Base-by-base conservation (phyloP, 1,140 invertebrate species). In the Aphis gossypii region DNA sequence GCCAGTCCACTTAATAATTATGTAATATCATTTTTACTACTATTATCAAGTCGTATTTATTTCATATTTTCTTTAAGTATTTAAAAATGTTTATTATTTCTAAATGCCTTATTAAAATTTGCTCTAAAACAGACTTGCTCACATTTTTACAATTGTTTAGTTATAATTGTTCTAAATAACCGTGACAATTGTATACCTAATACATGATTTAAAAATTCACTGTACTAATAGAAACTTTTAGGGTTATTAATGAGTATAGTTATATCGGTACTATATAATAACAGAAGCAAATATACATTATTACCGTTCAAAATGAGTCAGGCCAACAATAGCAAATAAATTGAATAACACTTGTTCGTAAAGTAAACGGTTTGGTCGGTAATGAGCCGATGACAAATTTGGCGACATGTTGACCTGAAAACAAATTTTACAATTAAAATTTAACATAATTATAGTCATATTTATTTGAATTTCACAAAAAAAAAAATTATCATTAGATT, bases 281-380 rank as follows among this genome's bases (percentile, higher is more conserved):
- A 76, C n/a, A n/a, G 30, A 76, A n/a, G 38, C 1, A 38, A 60
- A 90, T 20, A 46, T 14, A 14, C 5, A 18, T 44, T 44, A 68
- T 88, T 44, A 94, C 91, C 82, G 89, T 88, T 83, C 90, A 82
- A 94, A 93, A 92, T 96, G 95, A 4, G 96, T 96, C 7, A 99
- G 95, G 1, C 98, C 98, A n/a, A 98, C 96, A 20, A 99, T 94
- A 68, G 97, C 96, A 54, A 99, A 97, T 76, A 98, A 95, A 95
- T 98, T 99, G 95, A 97, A 99, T 8, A 99, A 94, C 7, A 99
- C 97, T 96, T 99, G 98, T 95, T 99, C 98, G 94, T 99, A 99
- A 0, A 99, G 95, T 21, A 98, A 95, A 94, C 97, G 96, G 95
- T 99, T 99, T 1, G 97, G 97, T 83, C 97, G 97, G 95, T 98